Evolutionary conservation across 2,797 vertebrate species (phyloP).

Genomic region (Tangara arthus): DNA sequence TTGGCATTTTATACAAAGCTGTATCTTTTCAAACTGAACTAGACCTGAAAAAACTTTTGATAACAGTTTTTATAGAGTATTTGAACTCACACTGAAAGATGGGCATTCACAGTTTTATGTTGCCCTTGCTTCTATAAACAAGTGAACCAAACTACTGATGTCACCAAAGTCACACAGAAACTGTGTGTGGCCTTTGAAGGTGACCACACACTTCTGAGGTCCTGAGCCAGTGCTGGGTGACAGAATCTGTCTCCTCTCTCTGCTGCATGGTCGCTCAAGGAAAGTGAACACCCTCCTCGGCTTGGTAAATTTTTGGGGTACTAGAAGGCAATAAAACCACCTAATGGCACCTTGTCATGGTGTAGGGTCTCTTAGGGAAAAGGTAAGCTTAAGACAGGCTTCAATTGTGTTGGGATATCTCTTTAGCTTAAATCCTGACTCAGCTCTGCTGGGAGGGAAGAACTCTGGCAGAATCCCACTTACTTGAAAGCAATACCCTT

Average conservation of each 20-base stretch:
- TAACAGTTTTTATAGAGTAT: background rate
- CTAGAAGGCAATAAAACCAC: background rate
- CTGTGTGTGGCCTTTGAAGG: accelerated
- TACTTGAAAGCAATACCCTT: background rate
- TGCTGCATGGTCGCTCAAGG: background rate
- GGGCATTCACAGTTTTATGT: background rate
- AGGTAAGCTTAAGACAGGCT: background rate
- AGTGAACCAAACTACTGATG: background rate
- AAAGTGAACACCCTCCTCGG: background rate
- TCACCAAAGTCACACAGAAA: background rate
- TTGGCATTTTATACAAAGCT: background rate
- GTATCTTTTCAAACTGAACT: background rate
- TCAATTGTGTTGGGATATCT: background rate
- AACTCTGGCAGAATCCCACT: background rate
- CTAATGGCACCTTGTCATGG: background rate
- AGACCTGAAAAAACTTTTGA: background rate
- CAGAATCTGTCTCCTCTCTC: background rate
- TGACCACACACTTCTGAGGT: background rate
- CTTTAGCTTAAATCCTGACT: background rate
- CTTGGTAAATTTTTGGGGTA: background rate
- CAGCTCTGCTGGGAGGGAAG: background rate
- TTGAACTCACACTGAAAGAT: background rate
- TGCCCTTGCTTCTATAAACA: background rate
- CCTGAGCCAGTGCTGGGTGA: background rate
- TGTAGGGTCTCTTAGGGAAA: background rate